Conservation (phyloP, 2,797 vertebrate species). For the Pantherophis vulpinus region DNA sequence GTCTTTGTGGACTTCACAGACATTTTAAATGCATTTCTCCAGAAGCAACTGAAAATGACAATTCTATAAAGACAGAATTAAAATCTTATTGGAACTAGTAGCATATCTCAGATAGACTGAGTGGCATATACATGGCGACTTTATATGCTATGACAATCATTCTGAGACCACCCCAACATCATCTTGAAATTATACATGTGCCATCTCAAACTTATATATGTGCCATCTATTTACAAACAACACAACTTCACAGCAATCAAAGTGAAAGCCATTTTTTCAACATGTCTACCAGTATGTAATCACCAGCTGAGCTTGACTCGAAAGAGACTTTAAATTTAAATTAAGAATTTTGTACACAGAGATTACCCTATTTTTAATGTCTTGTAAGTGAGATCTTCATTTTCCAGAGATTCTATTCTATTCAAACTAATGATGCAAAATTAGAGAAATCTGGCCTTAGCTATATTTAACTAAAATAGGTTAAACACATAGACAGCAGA, state of each 20-base stretch:
- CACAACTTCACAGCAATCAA: neutral
- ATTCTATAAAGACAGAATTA: neutral
- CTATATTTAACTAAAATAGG: constrained; percentile 39
- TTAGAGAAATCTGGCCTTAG: constrained; percentile 18
- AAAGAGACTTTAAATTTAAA: neutral
- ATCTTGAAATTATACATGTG: neutral
- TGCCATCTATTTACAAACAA: neutral
- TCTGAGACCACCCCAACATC: neutral
- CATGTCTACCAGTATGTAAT: neutral
- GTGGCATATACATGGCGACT: neutral
- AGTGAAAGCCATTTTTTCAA: neutral
- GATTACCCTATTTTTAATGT: neutral
- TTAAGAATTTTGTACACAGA: neutral
- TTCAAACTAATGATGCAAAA: neutral
- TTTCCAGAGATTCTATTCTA: constrained; percentile 45
- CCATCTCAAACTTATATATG: neutral
- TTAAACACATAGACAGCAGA: constrained; percentile 27
- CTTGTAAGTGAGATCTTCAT: neutral
- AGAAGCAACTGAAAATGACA: neutral
- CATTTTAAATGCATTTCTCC: neutral
- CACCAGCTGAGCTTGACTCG: neutral
- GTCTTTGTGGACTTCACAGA: neutral
- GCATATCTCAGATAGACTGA: neutral
- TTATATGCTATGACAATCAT: neutral
- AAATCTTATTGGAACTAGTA: neutral